Evolutionary conservation across 2,888 invertebrate species (phyloP).

Genomic region (Phaonia tiefii): DNA sequence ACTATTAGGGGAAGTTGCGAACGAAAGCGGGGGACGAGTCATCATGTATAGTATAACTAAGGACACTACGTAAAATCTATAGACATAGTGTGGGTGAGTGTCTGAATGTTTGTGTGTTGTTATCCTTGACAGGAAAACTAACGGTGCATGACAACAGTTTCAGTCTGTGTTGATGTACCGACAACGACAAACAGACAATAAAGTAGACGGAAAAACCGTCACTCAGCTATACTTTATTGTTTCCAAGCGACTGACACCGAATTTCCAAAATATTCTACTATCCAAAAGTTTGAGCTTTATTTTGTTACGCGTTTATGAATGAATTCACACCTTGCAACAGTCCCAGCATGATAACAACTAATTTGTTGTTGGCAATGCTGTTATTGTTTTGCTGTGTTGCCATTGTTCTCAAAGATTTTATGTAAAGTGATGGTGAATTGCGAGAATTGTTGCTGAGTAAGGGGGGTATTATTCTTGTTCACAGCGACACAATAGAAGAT

Average conservation of each 20-base stretch:
- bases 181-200: constrained; percentile 4
- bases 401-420: constrained; percentile 3
- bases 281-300: constrained; percentile 9
- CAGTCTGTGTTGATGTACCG: constrained; percentile 25
- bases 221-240: constrained; percentile 49
- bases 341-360: constrained; percentile 41
- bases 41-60: neutral
- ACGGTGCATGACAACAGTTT: constrained; percentile 57
- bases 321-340: constrained; percentile 63
- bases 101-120: constrained; percentile 20
- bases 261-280: too few relatives aligned
- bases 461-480: constrained; percentile 4
- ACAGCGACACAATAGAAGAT: neutral
- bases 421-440: too few relatives aligned
- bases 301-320: constrained; percentile 18
- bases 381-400: neutral
- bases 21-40: neutral
- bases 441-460: neutral
- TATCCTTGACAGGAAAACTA: constrained; percentile 66
- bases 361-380: constrained; percentile 22
- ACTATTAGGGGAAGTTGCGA: neutral
- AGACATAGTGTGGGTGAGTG: neutral
- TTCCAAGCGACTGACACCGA: constrained; percentile 31
- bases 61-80: neutral
- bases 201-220: neutral